Percentiles rank a stretch among this genome's conserved stretches.
Conservation (phyloP, 2,888 invertebrate genomes). For the Tenodera sinensis region DNA sequence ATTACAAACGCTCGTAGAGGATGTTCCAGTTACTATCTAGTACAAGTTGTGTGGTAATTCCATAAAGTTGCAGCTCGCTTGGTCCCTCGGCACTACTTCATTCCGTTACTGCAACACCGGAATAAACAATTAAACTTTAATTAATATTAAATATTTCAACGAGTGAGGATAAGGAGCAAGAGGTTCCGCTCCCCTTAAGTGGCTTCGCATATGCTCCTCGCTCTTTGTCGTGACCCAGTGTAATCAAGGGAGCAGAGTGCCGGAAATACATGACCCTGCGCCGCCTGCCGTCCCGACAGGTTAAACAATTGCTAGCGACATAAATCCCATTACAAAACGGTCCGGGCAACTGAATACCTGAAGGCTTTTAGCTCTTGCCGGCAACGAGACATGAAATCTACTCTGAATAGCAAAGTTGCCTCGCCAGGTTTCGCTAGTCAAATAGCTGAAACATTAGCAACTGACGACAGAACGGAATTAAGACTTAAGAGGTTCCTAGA, state of each 20-base stretch:
- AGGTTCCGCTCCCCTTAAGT: not conserved
- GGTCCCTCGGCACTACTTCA: not conserved
- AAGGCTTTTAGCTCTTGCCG: not conserved
- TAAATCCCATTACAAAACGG: not conserved
- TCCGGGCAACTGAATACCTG: not conserved
- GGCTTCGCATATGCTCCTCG: not conserved
- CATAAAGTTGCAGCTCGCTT: not conserved
- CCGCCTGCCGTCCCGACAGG: not conserved
- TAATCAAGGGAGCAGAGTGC: not conserved
- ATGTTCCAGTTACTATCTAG: not conserved
- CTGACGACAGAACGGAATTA: not conserved
- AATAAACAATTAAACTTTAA: not conserved
- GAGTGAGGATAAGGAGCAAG: not conserved
- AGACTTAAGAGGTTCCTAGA: no score
- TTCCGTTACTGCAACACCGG: not conserved
- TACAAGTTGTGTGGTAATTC: not conserved
- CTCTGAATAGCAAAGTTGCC: not conserved
- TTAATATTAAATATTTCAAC: not conserved
- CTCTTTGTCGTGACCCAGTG: not conserved
- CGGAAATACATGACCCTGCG: not conserved
- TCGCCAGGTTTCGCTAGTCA: not conserved
- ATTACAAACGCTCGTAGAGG: not conserved
- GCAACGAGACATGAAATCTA: not conserved
- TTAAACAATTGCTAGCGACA: not conserved
- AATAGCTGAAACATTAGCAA: not conserved